phyloP scores from a whole-genome alignment of 2,888 invertebrate genomes.

The Masnerella sp. region DNA sequence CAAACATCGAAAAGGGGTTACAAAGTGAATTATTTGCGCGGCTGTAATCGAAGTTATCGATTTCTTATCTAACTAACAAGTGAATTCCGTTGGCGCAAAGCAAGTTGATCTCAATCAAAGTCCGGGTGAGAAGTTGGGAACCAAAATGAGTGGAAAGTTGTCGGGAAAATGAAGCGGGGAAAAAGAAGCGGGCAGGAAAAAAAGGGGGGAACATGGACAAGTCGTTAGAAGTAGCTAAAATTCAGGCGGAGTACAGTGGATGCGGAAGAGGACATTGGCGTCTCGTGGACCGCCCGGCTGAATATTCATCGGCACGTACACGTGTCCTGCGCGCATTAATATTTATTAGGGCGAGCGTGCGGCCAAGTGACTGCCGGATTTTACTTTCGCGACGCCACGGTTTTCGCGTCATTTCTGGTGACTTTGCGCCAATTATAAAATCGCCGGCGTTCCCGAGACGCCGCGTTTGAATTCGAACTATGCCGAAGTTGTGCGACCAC shows the following conservation, averaged over 20 bases:
- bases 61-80: conserved; percentile 17
- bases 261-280: conserved; percentile 62
- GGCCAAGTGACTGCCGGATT: conserved; percentile 53
- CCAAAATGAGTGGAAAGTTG: conserved; percentile 19
- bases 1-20: too few species aligned
- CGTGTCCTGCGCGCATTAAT: conserved; percentile 65
- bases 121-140: conserved; percentile 18
- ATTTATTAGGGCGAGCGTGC: conserved; percentile 65
- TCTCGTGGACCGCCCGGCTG: conserved; percentile 59
- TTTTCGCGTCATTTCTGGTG: conserved; percentile 46
- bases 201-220: conserved; percentile 24
- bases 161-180: conserved; percentile 7
- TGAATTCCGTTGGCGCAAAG: conserved; percentile 9
- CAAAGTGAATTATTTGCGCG: too few species aligned
- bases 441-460: conserved; percentile 43
- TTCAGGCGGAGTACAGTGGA: conserved; percentile 35
- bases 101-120: conserved; percentile 33
- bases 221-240: conserved; percentile 47
- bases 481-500: conserved; percentile 46
- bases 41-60: too few species aligned
- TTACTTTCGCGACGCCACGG: conserved; percentile 32
- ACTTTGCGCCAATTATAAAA: conserved; percentile 59
- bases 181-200: background rate
- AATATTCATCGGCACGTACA: conserved; percentile 69
- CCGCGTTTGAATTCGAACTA: conserved; percentile 34